These are phyloP conservation scores for Eueremaeus valkanovi DNA, from an alignment of 2,888 invertebrate species.

Conservation along the genomic window DNA sequence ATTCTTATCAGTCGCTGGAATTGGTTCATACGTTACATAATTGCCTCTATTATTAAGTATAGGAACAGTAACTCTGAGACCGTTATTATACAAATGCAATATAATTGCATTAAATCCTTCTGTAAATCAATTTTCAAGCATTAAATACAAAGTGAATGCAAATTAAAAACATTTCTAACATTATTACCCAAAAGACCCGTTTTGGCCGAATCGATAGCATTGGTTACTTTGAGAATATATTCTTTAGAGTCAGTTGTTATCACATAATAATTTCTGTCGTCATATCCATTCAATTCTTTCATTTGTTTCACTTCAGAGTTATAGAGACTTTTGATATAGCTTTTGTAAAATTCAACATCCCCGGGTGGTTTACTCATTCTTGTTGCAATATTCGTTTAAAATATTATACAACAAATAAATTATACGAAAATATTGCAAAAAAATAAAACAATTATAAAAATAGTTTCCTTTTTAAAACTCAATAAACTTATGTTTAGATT, in stretches of 20 bases:
- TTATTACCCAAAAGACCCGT: neutral
- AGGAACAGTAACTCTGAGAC: slow-evolving; percentile 66
- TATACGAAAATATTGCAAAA: no score
- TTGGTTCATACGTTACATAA: slow-evolving; percentile 47
- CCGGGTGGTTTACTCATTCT: neutral
- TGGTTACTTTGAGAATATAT: slow-evolving; percentile 72
- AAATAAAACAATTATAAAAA: no score
- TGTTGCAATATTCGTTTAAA: no score
- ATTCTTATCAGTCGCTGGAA: neutral
- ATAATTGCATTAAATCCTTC: slow-evolving; percentile 72
- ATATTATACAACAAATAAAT: no score
- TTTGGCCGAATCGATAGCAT: slow-evolving; percentile 60
- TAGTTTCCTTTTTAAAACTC: no score
- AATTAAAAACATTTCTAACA: slow-evolving; percentile 55
- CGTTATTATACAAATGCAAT: slow-evolving; percentile 63
- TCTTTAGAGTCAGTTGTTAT: slow-evolving; percentile 48
- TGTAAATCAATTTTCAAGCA: no score
- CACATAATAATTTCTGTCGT: slow-evolving; percentile 71
- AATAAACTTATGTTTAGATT: no score
- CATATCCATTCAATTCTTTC: slow-evolving; percentile 67
- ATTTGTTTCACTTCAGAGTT: slow-evolving; percentile 61
- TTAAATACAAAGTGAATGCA: neutral
- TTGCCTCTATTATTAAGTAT: slow-evolving; percentile 64
- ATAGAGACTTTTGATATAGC: slow-evolving; percentile 60
- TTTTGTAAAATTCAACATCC: neutral